Conservation (phyloP, 2,797 vertebrate genomes). For the Muraenolepis orangiensis region DNA sequence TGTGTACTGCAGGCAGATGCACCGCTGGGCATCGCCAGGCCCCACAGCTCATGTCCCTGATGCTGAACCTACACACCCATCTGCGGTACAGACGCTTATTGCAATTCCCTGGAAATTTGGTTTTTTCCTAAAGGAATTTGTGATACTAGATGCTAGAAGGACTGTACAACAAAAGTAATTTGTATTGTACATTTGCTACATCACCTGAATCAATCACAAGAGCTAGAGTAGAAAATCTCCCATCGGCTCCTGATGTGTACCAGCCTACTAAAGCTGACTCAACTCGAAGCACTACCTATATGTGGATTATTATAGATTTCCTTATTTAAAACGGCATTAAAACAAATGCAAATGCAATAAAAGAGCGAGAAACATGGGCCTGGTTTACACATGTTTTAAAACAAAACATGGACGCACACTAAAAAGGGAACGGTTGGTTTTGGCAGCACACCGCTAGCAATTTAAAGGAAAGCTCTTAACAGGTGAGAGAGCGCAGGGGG, state of each 20-base stretch:
- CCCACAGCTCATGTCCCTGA: background rate
- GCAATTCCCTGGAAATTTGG: too few species aligned
- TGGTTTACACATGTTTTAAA: conserved; percentile 91
- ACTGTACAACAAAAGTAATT: too few species aligned
- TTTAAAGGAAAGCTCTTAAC: conserved; percentile 97
- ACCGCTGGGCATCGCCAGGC: conserved; percentile 63
- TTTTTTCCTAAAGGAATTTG: too few species aligned
- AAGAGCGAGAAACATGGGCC: conserved; percentile 84
- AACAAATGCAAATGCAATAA: conserved; percentile 99
- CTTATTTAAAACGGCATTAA: conserved; percentile 93
- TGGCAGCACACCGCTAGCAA: conserved; percentile 85
- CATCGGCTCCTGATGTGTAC: background rate
- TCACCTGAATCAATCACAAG: background rate
- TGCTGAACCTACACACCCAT: background rate
- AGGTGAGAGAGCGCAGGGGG: conserved; percentile 86
- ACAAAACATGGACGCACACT: conserved; percentile 80
- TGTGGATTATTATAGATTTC: conserved; percentile 99
- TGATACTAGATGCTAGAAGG: too few species aligned
- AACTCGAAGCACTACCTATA: conserved; percentile 83
- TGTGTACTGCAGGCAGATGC: conserved; percentile 69
- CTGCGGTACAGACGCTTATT: too few species aligned
- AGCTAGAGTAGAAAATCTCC: background rate
- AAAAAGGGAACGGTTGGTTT: conserved; percentile 74
- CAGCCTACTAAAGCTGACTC: conserved; percentile 75
- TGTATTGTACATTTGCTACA: background rate